Evolutionary conservation across 2,113 vertebrate species (phyloP).

Genomic region (Mellivora capensis): DNA sequence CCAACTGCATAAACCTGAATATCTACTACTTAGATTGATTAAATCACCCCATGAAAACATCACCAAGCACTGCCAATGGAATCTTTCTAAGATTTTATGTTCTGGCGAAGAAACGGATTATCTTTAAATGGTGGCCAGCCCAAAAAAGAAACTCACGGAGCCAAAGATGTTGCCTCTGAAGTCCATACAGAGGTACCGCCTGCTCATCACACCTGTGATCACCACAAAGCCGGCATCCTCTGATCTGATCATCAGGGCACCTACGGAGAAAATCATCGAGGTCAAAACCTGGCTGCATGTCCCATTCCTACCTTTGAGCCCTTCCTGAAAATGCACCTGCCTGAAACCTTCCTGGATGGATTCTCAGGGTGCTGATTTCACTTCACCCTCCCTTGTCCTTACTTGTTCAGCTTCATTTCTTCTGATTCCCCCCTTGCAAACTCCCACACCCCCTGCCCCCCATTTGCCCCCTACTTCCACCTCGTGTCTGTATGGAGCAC

Average conservation of each 20-base stretch:
- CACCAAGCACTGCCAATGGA: background rate
- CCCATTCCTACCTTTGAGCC: background rate
- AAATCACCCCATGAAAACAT: background rate
- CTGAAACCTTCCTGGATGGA: background rate
- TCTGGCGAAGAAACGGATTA: background rate
- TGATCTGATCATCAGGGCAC: slow-evolving; percentile 86
- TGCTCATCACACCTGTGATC: slow-evolving; percentile 87
- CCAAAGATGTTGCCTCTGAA: slow-evolving; percentile 82
- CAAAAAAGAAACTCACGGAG: slow-evolving; percentile 86
- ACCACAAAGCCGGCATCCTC: slow-evolving; percentile 83
- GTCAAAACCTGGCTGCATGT: background rate
- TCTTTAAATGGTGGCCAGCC: background rate
- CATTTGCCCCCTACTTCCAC: background rate
- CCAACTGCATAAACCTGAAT: background rate
- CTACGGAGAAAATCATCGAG: slow-evolving; percentile 60
- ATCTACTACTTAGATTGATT: background rate
- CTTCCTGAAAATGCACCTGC: background rate
- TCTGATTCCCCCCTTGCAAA: background rate
- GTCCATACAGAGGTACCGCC: slow-evolving; percentile 87
- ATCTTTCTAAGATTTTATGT: background rate
- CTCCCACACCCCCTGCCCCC: fast-evolving
- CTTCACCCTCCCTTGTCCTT: background rate
- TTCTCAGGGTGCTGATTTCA: background rate
- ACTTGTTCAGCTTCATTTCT: background rate
- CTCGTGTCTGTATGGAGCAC: fast-evolving